Percentiles rank a stretch among this genome's conserved stretches.
Evolutionary conservation across 2,113 vertebrate genomes (phyloP).

Genomic region (Brachyistius frenatus): DNA sequence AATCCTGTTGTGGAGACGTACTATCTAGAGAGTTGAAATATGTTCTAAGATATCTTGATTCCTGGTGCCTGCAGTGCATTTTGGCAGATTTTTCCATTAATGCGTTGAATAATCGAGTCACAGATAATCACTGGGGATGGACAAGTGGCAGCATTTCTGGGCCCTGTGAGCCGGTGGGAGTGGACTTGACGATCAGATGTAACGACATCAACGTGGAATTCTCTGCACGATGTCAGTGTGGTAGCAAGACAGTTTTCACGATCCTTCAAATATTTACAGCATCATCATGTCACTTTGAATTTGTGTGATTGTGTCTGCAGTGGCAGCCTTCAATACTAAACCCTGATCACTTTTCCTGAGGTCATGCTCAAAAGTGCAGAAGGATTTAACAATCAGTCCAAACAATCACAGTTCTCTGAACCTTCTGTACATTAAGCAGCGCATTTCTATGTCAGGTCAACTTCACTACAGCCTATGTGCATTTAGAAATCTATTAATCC

Average conservation of each 20-base stretch:
- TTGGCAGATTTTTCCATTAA: too few relatives aligned
- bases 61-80: too few relatives aligned
- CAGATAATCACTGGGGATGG: too few relatives aligned
- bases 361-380: conserved; percentile 64
- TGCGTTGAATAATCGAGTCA: too few relatives aligned
- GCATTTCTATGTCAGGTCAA: neutral
- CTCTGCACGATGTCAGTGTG: neutral
- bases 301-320: neutral
- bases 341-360: conserved; percentile 39
- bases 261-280: neutral
- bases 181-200: neutral
- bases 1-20: too few relatives aligned
- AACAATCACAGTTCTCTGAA: neutral
- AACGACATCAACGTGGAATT: neutral
- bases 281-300: neutral
- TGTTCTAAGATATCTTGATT: too few relatives aligned
- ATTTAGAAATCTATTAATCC: neutral
- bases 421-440: neutral
- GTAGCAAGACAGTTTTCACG: too few relatives aligned
- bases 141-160: too few relatives aligned
- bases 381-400: conserved; percentile 37
- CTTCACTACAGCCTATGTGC: neutral
- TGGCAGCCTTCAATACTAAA: conserved; percentile 1
- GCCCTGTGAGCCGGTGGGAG: too few relatives aligned
- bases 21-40: too few relatives aligned